Conservation (phyloP, 2,888 invertebrate genomes). For the Syritta pipiens region DNA sequence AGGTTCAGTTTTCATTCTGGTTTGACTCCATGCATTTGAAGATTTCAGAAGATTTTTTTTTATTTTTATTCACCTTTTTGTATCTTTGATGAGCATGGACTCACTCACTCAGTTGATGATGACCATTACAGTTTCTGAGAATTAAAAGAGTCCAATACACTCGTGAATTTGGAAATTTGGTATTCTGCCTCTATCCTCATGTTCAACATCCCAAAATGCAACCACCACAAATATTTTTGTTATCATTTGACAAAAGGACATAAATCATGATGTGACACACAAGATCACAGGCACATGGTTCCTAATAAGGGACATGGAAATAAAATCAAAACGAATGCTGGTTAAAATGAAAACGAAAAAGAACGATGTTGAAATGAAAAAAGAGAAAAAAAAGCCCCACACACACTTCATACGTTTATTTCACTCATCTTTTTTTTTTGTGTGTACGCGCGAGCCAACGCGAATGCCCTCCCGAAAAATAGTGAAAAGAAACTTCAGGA, state of each 20-base stretch:
- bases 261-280: constrained; percentile 68
- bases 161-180: constrained; percentile 16
- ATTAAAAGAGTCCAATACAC: constrained; percentile 30
- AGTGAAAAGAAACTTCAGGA: constrained; percentile 28
- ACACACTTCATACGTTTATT: constrained; percentile 47
- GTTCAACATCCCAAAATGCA: constrained; percentile 39
- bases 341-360: constrained; percentile 1
- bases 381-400: constrained; percentile 2
- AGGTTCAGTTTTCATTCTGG: constrained; percentile 45
- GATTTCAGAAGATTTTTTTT: constrained; percentile 10
- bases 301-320: constrained; percentile 54
- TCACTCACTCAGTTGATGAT: constrained; percentile 62
- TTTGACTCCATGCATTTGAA: constrained; percentile 39
- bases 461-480: constrained; percentile 34
- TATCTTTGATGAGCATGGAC: constrained; percentile 58
- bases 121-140: constrained; percentile 65
- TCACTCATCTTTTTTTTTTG: constrained; percentile 21
- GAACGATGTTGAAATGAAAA: constrained; percentile 14
- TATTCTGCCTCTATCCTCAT: neutral
- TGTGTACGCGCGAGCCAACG: constrained; percentile 34
- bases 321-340: constrained; percentile 44
- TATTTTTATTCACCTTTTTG: constrained; percentile 17
- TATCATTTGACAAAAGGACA: constrained; percentile 68
- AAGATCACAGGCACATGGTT: constrained; percentile 64
- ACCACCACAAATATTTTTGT: constrained; percentile 64